Percentiles rank a stretch among this genome's conserved stretches.
phyloP scores from a whole-genome alignment of 2,113 vertebrate species.

The Artemisiospiza belli region DNA sequence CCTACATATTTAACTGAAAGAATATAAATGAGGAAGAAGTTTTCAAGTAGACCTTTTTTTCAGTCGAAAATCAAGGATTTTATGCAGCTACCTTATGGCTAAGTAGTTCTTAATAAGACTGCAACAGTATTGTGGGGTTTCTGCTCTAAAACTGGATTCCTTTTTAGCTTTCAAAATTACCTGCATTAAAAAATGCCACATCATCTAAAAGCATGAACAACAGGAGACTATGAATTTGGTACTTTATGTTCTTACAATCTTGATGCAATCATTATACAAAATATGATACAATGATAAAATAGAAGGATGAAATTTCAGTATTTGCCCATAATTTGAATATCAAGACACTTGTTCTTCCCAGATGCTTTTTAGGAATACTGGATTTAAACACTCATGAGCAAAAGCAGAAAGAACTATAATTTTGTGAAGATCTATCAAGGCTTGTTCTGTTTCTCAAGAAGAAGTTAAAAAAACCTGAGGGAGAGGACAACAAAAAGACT shows the following conservation, averaged over 20 bases:
- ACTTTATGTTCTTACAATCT: background rate
- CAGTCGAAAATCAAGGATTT: background rate
- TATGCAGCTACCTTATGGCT: background rate
- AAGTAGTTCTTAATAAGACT: background rate
- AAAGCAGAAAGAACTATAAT: background rate
- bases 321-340: background rate
- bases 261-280: background rate
- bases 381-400: background rate
- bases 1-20: background rate
- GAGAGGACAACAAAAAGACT: background rate
- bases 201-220: background rate
- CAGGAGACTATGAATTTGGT: background rate
- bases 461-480: background rate
- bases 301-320: background rate
- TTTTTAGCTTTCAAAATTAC: background rate
- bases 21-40: background rate
- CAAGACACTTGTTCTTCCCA: background rate
- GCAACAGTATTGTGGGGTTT: background rate
- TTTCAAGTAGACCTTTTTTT: background rate
- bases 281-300: background rate
- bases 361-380: background rate
- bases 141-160: background rate
- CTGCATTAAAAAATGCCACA: background rate
- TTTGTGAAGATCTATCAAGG: background rate
- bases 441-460: background rate